phyloP scores from a whole-genome alignment of 2,797 vertebrate species.

The Carduelis carduelis region DNA sequence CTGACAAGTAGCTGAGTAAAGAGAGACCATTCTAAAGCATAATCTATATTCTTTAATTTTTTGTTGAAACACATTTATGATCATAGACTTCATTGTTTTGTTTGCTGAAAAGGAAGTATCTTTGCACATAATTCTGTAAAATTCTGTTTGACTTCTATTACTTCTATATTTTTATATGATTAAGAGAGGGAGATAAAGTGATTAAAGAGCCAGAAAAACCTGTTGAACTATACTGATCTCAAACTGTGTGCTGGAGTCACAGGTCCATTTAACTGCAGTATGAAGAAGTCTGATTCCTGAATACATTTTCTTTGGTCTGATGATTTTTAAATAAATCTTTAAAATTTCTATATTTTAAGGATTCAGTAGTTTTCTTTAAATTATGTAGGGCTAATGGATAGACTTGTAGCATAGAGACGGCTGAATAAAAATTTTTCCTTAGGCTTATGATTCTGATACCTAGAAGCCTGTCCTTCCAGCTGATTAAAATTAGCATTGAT shows the following conservation, averaged over 20 bases:
- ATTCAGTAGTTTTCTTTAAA: not conserved
- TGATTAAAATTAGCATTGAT: not conserved
- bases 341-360: not conserved
- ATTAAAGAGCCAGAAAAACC: not conserved
- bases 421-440: not conserved
- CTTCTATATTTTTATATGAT: not conserved
- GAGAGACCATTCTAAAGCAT: not conserved
- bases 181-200: not conserved
- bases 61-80: not conserved
- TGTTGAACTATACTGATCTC: not conserved
- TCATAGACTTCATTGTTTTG: not conserved
- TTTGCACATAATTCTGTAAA: not conserved
- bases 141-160: not conserved
- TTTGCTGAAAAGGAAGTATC: not conserved
- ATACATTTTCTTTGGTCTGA: not conserved
- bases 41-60: not conserved
- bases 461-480: not conserved
- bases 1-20: not conserved
- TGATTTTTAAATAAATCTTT: not conserved
- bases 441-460: not conserved
- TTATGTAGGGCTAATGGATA: not conserved
- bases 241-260: not conserved
- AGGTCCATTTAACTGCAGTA: not conserved
- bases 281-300: not conserved
- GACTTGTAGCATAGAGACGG: not conserved